phyloP scores from a whole-genome alignment of 2,888 invertebrate genomes.

The Apomyelois bistriatella region DNA sequence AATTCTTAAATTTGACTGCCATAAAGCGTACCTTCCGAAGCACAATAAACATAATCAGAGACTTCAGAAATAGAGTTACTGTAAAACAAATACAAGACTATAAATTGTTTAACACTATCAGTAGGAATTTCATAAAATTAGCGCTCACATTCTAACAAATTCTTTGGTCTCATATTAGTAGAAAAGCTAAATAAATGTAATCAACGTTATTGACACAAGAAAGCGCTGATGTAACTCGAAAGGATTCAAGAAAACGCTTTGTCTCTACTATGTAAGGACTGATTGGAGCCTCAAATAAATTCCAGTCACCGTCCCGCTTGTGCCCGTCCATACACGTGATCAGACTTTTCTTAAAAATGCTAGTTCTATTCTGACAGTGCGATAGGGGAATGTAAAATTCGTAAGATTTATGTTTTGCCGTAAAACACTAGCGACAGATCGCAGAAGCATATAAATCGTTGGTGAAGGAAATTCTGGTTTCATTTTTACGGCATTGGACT shows the following conservation, averaged over 20 bases:
- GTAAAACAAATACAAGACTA: too few species aligned
- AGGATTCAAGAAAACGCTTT: slow-evolving; percentile 51
- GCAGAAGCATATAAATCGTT: slow-evolving; percentile 3
- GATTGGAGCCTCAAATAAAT: slow-evolving; percentile 72
- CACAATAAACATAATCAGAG: too few species aligned
- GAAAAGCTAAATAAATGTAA: background rate
- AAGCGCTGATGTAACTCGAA: slow-evolving; percentile 17
- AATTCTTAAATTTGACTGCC: too few species aligned
- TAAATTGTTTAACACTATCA: too few species aligned
- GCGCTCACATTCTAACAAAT: too few species aligned
- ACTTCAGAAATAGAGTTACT: too few species aligned
- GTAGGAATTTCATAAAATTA: too few species aligned
- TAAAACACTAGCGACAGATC: slow-evolving; percentile 1
- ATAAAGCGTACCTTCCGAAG: too few species aligned
- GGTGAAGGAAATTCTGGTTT: slow-evolving; percentile 29
- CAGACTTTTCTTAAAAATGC: slow-evolving; percentile 2
- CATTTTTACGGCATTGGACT: slow-evolving; percentile 11
- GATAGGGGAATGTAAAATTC: slow-evolving; percentile 14
- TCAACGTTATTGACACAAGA: background rate
- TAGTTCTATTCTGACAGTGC: background rate
- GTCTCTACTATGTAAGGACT: slow-evolving; percentile 42
- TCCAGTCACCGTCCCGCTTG: slow-evolving; percentile 36
- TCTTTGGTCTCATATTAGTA: too few species aligned
- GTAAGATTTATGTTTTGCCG: slow-evolving; percentile 7
- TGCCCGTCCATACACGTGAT: slow-evolving; percentile 30